Conservation (phyloP, 2,113 vertebrate genomes). For the Coptodon rendalli region DNA sequence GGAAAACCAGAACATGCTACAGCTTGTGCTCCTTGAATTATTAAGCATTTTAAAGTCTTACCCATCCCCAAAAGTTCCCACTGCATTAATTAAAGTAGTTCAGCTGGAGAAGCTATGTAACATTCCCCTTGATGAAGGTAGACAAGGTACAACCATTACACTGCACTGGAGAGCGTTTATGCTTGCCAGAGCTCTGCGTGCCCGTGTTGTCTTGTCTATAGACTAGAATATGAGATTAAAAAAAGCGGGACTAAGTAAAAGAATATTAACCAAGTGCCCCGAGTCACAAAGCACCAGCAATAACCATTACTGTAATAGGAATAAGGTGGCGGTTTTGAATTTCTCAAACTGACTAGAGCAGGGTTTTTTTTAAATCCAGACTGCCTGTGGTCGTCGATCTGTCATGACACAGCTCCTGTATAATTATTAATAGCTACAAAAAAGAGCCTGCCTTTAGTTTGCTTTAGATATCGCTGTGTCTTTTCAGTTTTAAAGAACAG, state of each 20-base stretch:
- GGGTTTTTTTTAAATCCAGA: fast-evolving
- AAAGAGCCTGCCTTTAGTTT: background rate
- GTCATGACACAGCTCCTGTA: background rate
- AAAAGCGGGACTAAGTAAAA: background rate
- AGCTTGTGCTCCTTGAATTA: slow-evolving; percentile 55
- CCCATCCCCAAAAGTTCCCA: slow-evolving; percentile 30
- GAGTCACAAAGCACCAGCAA: background rate
- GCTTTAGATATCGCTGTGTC: background rate
- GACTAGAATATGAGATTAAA: background rate
- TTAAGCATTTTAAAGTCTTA: slow-evolving; percentile 52
- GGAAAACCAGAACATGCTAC: slow-evolving; percentile 30
- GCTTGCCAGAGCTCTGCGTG: background rate
- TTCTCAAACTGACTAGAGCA: background rate
- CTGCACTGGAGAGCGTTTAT: slow-evolving; percentile 18
- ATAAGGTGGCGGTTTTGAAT: background rate
- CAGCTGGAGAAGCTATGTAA: slow-evolving; percentile 15
- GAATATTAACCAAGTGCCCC: background rate
- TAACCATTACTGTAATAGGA: background rate
- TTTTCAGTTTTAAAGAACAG: background rate
- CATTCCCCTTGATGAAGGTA: slow-evolving; percentile 29
- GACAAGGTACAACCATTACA: slow-evolving; percentile 37
- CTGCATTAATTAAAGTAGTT: slow-evolving; percentile 56
- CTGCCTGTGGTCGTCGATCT: background rate
- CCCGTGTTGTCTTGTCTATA: background rate
- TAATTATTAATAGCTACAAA: background rate